Evolutionary conservation across 2,113 vertebrate species (phyloP).

Genomic region (Anhinga rufa): DNA sequence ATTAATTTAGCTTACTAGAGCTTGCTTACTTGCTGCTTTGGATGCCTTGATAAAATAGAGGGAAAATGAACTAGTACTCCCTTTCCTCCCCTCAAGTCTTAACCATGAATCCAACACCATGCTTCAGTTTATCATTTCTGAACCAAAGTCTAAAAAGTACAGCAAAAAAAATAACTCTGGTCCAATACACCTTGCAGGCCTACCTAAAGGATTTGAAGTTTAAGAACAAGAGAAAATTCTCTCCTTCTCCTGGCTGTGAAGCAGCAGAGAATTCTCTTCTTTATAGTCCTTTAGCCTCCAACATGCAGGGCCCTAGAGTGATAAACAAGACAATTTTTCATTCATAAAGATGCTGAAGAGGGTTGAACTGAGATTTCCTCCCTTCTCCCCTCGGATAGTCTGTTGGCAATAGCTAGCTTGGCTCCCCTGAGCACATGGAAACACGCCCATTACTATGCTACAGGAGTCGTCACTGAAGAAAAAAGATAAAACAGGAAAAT

Average conservation of each 20-base stretch:
- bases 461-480: not conserved
- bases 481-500: not conserved
- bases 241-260: not conserved
- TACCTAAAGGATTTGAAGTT: not conserved
- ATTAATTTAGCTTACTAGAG: not conserved
- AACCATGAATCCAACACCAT: not conserved
- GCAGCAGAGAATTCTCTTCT: not conserved
- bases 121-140: not conserved
- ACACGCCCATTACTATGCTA: not conserved
- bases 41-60: not conserved
- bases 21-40: not conserved
- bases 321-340: not conserved
- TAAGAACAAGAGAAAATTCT: not conserved
- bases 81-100: not conserved
- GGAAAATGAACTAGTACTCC: not conserved
- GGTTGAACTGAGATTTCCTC: not conserved
- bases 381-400: not conserved
- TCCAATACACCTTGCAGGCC: not conserved
- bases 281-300: not conserved
- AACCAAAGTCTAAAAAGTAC: not conserved
- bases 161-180: fast-evolving
- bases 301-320: not conserved
- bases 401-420: not conserved
- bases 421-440: not conserved
- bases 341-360: not conserved